Conservation (phyloP, 2,888 invertebrate species). For the Drepanosiphum platanoidis region DNA sequence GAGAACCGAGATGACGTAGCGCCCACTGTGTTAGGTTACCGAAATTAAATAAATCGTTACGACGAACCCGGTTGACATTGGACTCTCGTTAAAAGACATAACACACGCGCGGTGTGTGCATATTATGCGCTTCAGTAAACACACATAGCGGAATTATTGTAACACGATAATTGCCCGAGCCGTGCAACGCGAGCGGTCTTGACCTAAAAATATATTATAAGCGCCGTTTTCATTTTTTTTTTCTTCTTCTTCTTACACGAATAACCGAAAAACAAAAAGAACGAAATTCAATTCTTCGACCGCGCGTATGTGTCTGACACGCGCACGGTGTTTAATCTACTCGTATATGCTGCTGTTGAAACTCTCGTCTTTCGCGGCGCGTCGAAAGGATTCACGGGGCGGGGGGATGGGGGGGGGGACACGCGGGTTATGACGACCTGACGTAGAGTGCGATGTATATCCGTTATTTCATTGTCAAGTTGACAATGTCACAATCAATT, state of each 20-base stretch:
- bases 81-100: constrained; percentile 17
- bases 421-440: too few relatives aligned
- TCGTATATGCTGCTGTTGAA: too few relatives aligned
- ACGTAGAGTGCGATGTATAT: too few relatives aligned
- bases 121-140: constrained; percentile 37
- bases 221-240: neutral
- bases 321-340: too few relatives aligned
- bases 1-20: neutral
- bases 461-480: constrained; percentile 29
- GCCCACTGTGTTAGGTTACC: neutral
- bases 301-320: neutral
- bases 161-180: constrained; percentile 46
- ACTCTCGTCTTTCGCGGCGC: too few relatives aligned
- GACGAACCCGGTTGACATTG: constrained; percentile 49
- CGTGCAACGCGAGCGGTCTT: constrained; percentile 36
- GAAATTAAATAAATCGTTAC: constrained; percentile 16
- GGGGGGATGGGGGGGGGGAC: too few relatives aligned
- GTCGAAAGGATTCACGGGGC: too few relatives aligned
- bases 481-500: neutral
- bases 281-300: too few relatives aligned
- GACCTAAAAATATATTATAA: constrained; percentile 29
- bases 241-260: too few relatives aligned
- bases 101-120: neutral
- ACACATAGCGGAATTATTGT: constrained; percentile 51
- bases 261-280: constrained; percentile 28